Conservation (phyloP, 92 coral and sea anemone species). For the Micromussa lordhowensis region DNA sequence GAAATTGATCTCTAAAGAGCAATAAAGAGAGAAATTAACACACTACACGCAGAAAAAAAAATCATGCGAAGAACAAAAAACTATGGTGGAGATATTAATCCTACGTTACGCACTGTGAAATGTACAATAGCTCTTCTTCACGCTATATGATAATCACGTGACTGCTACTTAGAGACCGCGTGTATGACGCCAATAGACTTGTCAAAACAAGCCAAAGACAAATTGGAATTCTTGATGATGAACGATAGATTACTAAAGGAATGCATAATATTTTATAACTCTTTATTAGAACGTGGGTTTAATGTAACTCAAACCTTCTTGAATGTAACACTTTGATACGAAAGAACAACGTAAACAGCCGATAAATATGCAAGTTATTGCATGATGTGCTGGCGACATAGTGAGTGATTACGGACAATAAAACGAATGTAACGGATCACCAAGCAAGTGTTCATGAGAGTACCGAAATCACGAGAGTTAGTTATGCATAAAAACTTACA, state of each 20-base stretch:
- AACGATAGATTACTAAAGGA: not conserved
- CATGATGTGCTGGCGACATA: slow-evolving; percentile 21
- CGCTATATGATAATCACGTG: not conserved
- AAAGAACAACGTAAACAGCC: no score
- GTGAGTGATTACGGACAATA: slow-evolving; percentile 7
- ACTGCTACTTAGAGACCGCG: slow-evolving; percentile 3
- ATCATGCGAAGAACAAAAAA: no score
- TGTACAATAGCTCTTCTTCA: not conserved
- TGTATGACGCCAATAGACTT: slow-evolving; percentile 3
- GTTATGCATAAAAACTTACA: slow-evolving; percentile 31
- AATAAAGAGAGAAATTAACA: no score
- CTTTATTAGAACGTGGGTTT: not conserved
- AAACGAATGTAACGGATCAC: not conserved
- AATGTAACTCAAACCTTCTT: not conserved
- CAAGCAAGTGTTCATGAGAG: not conserved
- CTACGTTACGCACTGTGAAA: not conserved
- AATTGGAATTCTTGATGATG: no score
- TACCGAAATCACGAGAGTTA: not conserved
- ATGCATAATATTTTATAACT: not conserved
- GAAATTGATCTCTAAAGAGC: no score
- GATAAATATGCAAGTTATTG: slow-evolving; percentile 1
- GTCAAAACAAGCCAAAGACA: not conserved
- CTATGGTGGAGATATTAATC: not conserved
- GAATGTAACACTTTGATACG: no score
- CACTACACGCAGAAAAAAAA: no score